A percentile compares a stretch with the other conserved stretches of the same genome.
Conservation (phyloP, 2,888 invertebrate species). For the Ichneumon xanthorius region DNA sequence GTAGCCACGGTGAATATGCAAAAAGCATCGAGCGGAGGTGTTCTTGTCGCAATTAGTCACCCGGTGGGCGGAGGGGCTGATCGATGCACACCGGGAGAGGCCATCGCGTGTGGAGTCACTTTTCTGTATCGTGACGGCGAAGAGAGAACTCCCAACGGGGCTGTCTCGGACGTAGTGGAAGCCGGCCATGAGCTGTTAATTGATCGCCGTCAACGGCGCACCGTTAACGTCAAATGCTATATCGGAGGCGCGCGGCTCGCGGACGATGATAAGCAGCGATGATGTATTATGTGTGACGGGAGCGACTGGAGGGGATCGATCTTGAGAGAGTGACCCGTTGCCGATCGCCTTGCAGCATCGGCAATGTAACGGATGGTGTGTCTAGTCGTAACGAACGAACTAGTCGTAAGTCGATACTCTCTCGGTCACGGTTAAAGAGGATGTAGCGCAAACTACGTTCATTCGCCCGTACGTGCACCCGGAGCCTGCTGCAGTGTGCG, state of each 20-base stretch:
- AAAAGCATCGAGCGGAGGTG: constrained; percentile 25
- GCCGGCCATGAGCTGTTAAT: constrained; percentile 39
- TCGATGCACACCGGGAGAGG: constrained; percentile 33
- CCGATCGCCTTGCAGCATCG: constrained; percentile 1
- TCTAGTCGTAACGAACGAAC: constrained; percentile 52
- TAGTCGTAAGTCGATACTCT: constrained; percentile 64
- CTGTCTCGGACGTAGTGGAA: constrained; percentile 1
- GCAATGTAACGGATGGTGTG: constrained; percentile 52
- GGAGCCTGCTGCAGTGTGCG: constrained; percentile 21
- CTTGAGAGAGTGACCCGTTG: neutral
- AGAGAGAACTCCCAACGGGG: constrained; percentile 8
- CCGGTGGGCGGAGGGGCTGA: constrained; percentile 54
- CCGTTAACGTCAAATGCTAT: constrained; percentile 59
- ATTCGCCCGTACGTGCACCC: neutral
- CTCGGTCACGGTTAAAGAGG: constrained; percentile 53
- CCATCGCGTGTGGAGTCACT: constrained; percentile 32
- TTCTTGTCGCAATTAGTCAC: constrained; percentile 76
- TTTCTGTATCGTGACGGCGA: neutral
- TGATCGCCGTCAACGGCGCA: constrained; percentile 52
- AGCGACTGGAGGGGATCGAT: constrained; percentile 1
- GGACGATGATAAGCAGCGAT: constrained; percentile 39
- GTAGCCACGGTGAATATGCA: neutral
- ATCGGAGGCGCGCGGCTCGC: constrained; percentile 25
- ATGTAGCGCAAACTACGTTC: constrained; percentile 38
- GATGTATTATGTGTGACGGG: constrained; percentile 21